Evolutionary conservation across 1,140 invertebrate species (phyloP).

Genomic region (Orchesella cincta): DNA sequence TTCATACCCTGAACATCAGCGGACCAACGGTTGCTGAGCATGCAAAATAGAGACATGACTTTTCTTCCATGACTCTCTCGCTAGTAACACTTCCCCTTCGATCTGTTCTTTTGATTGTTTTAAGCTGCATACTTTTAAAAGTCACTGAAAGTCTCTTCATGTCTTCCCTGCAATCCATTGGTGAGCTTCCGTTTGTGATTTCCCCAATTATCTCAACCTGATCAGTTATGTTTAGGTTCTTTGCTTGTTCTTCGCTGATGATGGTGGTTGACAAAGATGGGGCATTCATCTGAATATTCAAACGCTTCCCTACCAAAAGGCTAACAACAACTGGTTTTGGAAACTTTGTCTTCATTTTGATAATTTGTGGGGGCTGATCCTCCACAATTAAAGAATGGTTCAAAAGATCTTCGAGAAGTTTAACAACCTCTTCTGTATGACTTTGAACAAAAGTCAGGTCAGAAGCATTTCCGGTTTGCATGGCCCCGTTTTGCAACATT

Average conservation of each 20-base stretch:
- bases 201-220: not conserved
- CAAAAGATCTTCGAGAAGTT: not conserved
- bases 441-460: conserved; percentile 6
- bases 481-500: not conserved
- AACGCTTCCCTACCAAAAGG: conserved; percentile 6
- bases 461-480: not conserved
- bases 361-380: conserved; percentile 21
- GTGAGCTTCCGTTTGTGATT: not conserved
- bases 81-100: not conserved
- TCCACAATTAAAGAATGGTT: conserved; percentile 17
- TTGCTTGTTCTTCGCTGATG: conserved; percentile 21
- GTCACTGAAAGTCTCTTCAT: not conserved
- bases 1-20: not conserved
- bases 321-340: conserved; percentile 9
- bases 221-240: not conserved
- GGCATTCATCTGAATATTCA: conserved; percentile 11
- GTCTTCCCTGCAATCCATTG: not conserved
- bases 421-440: not conserved
- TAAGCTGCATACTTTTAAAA: conserved; percentile 18
- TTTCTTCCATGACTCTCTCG: conserved; percentile 29
- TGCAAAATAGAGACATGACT: conserved; percentile 8
- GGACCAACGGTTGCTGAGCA: not conserved
- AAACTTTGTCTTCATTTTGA: conserved; percentile 17
- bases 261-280: not conserved
- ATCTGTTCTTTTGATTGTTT: conserved; percentile 12